Conservation (phyloP, 2,797 vertebrate species). For the Astyanax mexicanus region DNA sequence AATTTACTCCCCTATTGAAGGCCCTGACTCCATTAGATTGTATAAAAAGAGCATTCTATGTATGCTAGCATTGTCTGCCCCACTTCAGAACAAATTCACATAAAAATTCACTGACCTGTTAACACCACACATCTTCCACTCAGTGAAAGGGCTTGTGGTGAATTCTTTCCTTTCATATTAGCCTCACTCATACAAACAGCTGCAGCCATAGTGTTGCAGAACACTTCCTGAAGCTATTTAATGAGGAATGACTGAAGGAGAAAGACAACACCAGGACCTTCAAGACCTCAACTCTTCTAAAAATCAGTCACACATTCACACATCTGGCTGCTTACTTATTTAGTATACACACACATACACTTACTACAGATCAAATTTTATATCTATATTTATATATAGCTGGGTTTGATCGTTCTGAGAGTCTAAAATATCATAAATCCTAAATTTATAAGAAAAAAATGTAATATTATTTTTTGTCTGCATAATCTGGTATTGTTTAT, state of each 20-base stretch:
- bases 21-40: too few species aligned
- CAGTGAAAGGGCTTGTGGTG: conserved; percentile 1
- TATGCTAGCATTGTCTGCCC: background rate
- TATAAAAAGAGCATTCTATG: too few species aligned
- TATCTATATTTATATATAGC: too few species aligned
- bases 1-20: background rate
- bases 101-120: conserved; percentile 24
- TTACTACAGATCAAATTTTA: too few species aligned
- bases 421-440: too few species aligned
- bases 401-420: too few species aligned
- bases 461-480: too few species aligned
- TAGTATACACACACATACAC: too few species aligned
- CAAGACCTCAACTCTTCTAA: background rate
- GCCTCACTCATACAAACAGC: background rate
- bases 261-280: background rate
- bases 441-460: too few species aligned
- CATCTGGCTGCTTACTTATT: background rate
- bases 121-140: background rate
- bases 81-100: conserved; percentile 15
- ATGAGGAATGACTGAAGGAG: background rate
- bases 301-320: background rate
- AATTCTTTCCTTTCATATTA: background rate
- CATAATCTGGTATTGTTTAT: too few species aligned
- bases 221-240: conserved; percentile 4
- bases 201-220: background rate